Percentiles rank a stretch among this genome's conserved stretches.
These are phyloP conservation scores for Clusia tigrina DNA, from an alignment of 2,888 invertebrate genomes.

Conservation along the genomic window DNA sequence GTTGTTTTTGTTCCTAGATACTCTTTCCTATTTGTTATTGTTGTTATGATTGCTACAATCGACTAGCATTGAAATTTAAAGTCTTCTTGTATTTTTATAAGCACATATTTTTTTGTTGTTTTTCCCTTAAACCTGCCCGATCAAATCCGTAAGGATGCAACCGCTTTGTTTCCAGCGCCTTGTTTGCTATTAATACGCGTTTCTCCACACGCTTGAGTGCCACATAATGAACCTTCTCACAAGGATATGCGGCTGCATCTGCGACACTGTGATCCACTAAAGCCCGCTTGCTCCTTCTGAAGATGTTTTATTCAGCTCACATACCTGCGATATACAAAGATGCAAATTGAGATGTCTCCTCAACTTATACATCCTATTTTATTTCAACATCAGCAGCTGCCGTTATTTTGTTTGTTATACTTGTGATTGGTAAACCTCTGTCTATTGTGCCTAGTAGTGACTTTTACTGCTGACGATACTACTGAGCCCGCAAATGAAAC, in stretches of 20 bases:
- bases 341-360: too few species aligned
- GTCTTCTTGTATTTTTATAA: background rate
- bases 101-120: background rate
- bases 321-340: too few species aligned
- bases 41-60: background rate
- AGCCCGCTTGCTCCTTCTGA: background rate
- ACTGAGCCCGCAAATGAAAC: too few species aligned
- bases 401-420: too few species aligned
- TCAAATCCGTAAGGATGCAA: background rate
- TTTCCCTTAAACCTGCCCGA: background rate
- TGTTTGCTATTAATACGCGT: background rate
- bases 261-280: conserved; percentile 9
- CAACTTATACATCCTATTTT: too few species aligned
- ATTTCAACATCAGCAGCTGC: too few species aligned
- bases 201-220: background rate
- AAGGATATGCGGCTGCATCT: conserved; percentile 37
- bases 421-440: too few species aligned
- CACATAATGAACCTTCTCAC: background rate
- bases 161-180: background rate
- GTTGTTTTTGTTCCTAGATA: background rate
- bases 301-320: too few species aligned
- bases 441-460: too few species aligned
- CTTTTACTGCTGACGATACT: too few species aligned
- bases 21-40: background rate
- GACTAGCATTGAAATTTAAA: background rate